Percentiles rank a stretch among this genome's conserved stretches.
Evolutionary conservation across 2,113 vertebrate genomes (phyloP).

Genomic region (Sphyrna mokarran): DNA sequence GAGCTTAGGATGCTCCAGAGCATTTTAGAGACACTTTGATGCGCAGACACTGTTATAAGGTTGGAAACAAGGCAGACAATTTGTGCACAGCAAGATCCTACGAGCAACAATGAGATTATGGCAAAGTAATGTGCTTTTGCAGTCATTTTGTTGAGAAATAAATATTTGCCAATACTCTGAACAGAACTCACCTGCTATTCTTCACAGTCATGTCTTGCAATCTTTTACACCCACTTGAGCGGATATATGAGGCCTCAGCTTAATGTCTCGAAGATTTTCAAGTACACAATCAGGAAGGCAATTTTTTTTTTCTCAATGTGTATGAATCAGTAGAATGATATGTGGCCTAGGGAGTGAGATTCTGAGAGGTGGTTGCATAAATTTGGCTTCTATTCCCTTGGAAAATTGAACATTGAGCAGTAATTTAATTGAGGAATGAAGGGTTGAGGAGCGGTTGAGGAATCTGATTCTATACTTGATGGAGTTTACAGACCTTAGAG

Average conservation of each 20-base stretch:
- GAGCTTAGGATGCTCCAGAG: neutral
- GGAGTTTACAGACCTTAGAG: too few species aligned
- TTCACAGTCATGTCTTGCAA: neutral
- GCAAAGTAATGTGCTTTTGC: neutral
- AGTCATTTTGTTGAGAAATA: neutral
- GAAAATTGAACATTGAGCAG: neutral
- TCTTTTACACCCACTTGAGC: neutral
- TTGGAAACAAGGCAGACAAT: neutral
- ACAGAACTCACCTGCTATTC: neutral
- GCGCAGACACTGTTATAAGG: neutral
- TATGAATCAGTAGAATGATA: neutral
- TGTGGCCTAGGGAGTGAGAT: neutral
- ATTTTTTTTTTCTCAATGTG: neutral
- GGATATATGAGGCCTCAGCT: neutral
- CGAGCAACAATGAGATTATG: neutral
- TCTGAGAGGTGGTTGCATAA: neutral
- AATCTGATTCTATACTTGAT: too few species aligned
- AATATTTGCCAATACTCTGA: neutral
- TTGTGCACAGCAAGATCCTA: neutral
- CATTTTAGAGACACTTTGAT: neutral
- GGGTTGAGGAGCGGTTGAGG: too few species aligned
- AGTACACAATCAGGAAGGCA: neutral
- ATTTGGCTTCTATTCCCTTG: neutral
- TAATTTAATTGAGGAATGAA: neutral
- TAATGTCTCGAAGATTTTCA: neutral